phyloP scores from a whole-genome alignment of 2,888 invertebrate species.

The Habrosyne pyritoides region DNA sequence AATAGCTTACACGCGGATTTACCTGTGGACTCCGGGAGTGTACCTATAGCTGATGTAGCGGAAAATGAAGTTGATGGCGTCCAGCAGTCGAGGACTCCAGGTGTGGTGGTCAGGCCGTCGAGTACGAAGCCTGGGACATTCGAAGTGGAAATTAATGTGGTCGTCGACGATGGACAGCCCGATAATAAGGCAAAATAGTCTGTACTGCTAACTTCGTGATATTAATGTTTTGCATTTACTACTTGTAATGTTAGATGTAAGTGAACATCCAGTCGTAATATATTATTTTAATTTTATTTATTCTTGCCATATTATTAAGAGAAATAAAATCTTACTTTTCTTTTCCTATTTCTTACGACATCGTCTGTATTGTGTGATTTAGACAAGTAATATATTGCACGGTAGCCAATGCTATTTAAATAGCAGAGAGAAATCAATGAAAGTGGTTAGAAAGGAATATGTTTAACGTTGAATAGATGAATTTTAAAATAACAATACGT shows the following conservation, averaged over 20 bases:
- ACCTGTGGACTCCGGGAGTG: slow-evolving; percentile 35
- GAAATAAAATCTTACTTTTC: slow-evolving; percentile 39
- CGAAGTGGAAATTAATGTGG: slow-evolving; percentile 71
- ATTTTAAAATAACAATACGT: not conserved
- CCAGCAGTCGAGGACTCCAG: slow-evolving; percentile 71
- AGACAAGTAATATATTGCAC: not conserved
- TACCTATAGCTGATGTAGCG: slow-evolving; percentile 59
- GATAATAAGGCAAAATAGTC: slow-evolving; percentile 43
- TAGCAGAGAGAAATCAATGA: slow-evolving; percentile 4
- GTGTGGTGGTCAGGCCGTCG: slow-evolving; percentile 66
- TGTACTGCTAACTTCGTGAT: slow-evolving; percentile 16
- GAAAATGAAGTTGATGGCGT: slow-evolving; percentile 78
- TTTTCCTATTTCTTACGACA: slow-evolving; percentile 23
- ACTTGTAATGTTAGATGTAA: slow-evolving; percentile 25
- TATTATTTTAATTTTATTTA: slow-evolving; percentile 52
- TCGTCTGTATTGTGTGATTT: not conserved
- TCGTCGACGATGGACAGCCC: slow-evolving; percentile 72
- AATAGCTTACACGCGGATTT: slow-evolving; percentile 49
- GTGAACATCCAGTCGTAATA: slow-evolving; percentile 27
- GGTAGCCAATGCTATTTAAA: not conserved
- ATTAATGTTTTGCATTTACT: slow-evolving; percentile 31
- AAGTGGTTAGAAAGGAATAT: not conserved
- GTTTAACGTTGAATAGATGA: not conserved
- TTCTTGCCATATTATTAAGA: slow-evolving; percentile 69
- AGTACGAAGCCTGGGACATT: slow-evolving; percentile 70